Conservation (phyloP, 2,888 invertebrate genomes). For the Ligdia adustata region DNA sequence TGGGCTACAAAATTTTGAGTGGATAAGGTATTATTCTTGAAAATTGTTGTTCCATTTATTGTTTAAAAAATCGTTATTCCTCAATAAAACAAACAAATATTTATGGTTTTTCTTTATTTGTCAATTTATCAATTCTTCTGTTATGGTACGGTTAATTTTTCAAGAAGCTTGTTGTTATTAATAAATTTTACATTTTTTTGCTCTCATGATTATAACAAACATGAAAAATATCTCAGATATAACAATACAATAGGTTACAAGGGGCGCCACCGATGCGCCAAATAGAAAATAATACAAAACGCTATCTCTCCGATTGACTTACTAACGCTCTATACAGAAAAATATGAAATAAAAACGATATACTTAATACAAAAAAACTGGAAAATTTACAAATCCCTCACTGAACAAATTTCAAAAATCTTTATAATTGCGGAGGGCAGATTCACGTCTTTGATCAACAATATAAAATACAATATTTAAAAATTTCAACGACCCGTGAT, state of each 20-base stretch:
- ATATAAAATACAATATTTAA: slow-evolving; percentile 57
- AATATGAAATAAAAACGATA: slow-evolving; percentile 70
- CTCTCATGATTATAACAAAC: slow-evolving; percentile 41
- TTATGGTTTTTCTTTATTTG: slow-evolving; percentile 72
- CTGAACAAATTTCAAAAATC: slow-evolving; percentile 61
- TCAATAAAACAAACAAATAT: slow-evolving; percentile 43
- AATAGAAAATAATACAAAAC: slow-evolving; percentile 64
- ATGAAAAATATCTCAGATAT: slow-evolving; percentile 71
- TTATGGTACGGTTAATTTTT: slow-evolving; percentile 75
- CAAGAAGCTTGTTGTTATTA: slow-evolving; percentile 51
- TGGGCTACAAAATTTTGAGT: too few species aligned
- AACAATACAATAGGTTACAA: slow-evolving; percentile 54
- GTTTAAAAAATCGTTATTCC: too few species aligned
- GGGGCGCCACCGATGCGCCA: slow-evolving; percentile 51
- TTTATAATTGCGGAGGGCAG: slow-evolving; percentile 34
- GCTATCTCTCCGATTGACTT: slow-evolving; percentile 65
- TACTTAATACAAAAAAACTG: slow-evolving; percentile 58
- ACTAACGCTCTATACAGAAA: slow-evolving; percentile 69
- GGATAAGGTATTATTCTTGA: too few species aligned
- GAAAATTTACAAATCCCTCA: slow-evolving; percentile 66
- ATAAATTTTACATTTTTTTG: slow-evolving; percentile 71
- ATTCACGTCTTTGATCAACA: slow-evolving; percentile 24
- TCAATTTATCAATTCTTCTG: slow-evolving; percentile 57
- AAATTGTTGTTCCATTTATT: too few species aligned
- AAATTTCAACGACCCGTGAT: slow-evolving; percentile 53